Percentiles rank a stretch among this genome's conserved stretches.
Evolutionary conservation across 2,113 vertebrate genomes (phyloP).

Genomic region (Nipponia nippon): DNA sequence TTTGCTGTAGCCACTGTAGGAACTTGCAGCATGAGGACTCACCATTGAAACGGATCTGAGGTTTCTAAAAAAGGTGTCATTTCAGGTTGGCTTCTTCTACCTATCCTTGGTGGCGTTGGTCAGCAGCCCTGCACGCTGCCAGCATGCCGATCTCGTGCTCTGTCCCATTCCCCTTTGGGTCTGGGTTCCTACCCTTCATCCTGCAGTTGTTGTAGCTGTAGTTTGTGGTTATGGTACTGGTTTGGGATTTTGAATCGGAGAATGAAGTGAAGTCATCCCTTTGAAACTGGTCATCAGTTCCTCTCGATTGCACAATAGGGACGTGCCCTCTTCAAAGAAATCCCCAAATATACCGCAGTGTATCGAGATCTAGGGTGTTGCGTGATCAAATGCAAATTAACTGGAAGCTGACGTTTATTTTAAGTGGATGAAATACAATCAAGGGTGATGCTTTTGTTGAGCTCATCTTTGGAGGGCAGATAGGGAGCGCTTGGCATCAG

Average conservation of each 20-base stretch:
- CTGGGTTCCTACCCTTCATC: not conserved
- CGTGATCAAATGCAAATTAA: not conserved
- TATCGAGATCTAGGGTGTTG: not conserved
- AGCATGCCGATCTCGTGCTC: fast-evolving
- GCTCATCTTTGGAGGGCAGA: not conserved
- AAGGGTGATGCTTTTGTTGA: not conserved
- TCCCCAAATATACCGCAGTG: not conserved
- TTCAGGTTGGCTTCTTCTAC: not conserved
- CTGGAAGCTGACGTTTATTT: not conserved
- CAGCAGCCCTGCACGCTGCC: not conserved
- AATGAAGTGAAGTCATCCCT: not conserved
- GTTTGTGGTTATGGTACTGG: not conserved
- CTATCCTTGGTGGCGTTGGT: not conserved
- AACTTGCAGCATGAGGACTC: not conserved
- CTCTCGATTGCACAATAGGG: fast-evolving
- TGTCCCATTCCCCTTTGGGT: not conserved
- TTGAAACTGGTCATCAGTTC: not conserved
- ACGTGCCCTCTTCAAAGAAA: not conserved
- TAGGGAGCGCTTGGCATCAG: not conserved
- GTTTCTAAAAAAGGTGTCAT: not conserved
- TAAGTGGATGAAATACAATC: not conserved
- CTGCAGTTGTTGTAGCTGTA: not conserved
- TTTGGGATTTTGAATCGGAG: not conserved
- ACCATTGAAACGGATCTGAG: fast-evolving
- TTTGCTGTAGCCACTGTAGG: not conserved